These are phyloP conservation scores for Chaenodraco wilsoni DNA, from an alignment of 2,797 vertebrate genomes.

Conservation along the genomic window DNA sequence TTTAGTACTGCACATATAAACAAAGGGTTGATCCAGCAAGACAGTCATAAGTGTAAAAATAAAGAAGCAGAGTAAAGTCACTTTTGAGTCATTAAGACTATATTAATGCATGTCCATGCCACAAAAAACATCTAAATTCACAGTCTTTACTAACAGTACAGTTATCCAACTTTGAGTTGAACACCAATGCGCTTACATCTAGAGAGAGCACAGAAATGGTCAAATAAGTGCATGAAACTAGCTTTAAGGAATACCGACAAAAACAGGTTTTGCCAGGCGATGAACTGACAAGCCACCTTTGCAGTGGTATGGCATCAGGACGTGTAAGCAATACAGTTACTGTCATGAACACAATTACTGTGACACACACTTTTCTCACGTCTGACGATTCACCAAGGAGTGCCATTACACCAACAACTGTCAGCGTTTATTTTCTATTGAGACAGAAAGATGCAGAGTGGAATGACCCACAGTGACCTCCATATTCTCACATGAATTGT, in stretches of 20 bases:
- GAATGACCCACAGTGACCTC: constrained; percentile 48
- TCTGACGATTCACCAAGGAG: constrained; percentile 64
- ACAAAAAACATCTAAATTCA: constrained; percentile 93
- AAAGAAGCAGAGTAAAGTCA: constrained; percentile 82
- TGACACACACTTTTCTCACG: constrained; percentile 72
- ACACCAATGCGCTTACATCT: constrained; percentile 96
- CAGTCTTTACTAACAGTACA: constrained; percentile 94
- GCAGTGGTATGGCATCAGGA: constrained; percentile 88
- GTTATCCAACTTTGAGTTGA: constrained; percentile 91
- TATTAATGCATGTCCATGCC: constrained; percentile 98
- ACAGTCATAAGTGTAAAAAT: constrained; percentile 87
- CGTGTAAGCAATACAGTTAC: constrained; percentile 83
- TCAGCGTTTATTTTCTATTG: constrained; percentile 49
- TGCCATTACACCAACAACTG: constrained; percentile 55
- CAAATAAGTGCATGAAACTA: constrained; percentile 95
- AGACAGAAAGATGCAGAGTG: constrained; percentile 47
- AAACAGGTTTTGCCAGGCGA: constrained; percentile 89
- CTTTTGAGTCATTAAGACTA: constrained; percentile 87
- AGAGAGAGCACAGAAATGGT: constrained; percentile 95
- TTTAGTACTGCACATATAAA: constrained; percentile 94
- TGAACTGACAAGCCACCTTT: constrained; percentile 86
- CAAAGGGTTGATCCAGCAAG: constrained; percentile 88
- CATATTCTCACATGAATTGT: constrained; percentile 55
- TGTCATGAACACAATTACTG: constrained; percentile 69
- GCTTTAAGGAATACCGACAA: constrained; percentile 89